Evolutionary conservation across 2,797 vertebrate species (phyloP), one percentile per base, ranked within the genome.

Genomic region (Okamejei kenojei): DNA sequence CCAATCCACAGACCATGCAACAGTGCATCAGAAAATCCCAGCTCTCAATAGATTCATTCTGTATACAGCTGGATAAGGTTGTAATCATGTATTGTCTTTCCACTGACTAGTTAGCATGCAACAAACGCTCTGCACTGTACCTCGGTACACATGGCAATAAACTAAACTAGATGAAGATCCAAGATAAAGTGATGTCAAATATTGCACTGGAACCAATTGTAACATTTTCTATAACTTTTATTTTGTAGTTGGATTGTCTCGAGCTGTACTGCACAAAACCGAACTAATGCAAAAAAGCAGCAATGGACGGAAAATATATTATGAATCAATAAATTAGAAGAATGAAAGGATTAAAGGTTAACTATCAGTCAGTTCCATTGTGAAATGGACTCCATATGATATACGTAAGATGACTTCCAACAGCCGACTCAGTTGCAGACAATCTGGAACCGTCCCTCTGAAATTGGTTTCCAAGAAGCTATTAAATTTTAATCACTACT

Each of bases 391-490:
- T 88, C n/a, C 61, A 19, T 0, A 35, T 17, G 84, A 68, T 35
- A 88, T 68, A 21, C 63, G 21, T 88, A 35, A 68, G 63, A 63
- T 35, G 29, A 1, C 17, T 68, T 88, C 17, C 63, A 63, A 88
- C 84, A 88, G 84, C 61, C 35, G 15, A 1, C 61, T 35, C 65
- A 21, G n/a, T 35, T 5, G 8, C 84, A 88, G 84, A 88, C 84
- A 88, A 88, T 88, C 84, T 88, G 84, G 84, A 88, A 68, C n/a
- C 63, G 68, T 88, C 17, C 15, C 63, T 35, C 63, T 35, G 65
- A n/a, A 88, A 68, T 88, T 88, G 84, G n/a, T 88, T 88, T 88
- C 61, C 68, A 19, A 68, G 84, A 63, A 88, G 84, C 84, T 88
- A 88, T 88, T 68, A 88, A 68, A 19, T 68, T 88, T 88, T 88